Percentiles rank a stretch among this genome's conserved stretches.
phyloP scores from a whole-genome alignment of 2,797 vertebrate genomes.

The Labroides dimidiatus region DNA sequence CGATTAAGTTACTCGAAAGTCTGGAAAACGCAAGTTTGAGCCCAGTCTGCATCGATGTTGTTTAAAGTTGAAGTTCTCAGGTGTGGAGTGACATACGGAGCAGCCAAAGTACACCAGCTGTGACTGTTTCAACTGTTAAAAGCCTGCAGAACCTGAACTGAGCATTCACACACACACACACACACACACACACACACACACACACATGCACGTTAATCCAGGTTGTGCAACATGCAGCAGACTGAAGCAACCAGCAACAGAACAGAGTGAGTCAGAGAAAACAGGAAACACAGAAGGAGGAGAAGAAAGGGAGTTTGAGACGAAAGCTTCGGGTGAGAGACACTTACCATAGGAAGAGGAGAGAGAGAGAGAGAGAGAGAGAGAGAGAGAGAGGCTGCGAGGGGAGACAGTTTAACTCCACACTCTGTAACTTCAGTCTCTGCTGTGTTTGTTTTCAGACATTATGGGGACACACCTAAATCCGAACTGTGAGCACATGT shows the following conservation, averaged over 20 bases:
- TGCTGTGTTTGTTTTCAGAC: neutral
- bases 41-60: no score
- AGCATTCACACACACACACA: neutral
- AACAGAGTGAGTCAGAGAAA: constrained; percentile 18
- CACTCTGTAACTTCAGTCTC: neutral
- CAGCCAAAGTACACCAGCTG: neutral
- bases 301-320: constrained; percentile 4
- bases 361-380: neutral
- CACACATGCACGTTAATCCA: constrained; percentile 14
- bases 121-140: neutral
- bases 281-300: constrained; percentile 33
- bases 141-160: constrained; percentile 25
- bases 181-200: constrained; percentile 7
- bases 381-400: neutral
- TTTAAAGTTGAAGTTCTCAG: no score
- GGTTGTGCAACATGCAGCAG: constrained; percentile 36
- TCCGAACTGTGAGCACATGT: neutral
- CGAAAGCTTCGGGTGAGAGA: constrained; percentile 3
- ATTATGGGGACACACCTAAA: neutral
- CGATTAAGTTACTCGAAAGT: no score
- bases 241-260: constrained; percentile 25
- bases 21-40: no score
- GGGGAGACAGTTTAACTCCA: constrained; percentile 2
- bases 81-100: neutral
- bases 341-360: neutral